Conservation (phyloP, 1,140 invertebrate species). For the Lepidotrigona ventralis region DNA sequence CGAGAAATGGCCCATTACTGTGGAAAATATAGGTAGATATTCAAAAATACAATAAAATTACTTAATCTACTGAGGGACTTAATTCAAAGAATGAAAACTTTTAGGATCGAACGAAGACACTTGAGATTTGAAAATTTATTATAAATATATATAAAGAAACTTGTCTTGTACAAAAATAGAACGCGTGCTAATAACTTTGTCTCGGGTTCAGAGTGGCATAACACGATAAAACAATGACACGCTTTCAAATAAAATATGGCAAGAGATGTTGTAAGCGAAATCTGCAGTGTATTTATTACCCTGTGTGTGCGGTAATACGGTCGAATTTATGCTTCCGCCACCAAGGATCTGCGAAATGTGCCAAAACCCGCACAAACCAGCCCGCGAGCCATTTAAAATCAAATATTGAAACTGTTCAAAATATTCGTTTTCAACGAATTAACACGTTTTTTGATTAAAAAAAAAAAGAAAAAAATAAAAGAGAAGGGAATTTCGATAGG, state of each 20-base stretch:
- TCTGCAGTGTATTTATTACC: background rate
- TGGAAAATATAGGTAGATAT: too few species aligned
- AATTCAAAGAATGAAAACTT: too few species aligned
- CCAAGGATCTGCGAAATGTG: conserved; percentile 7
- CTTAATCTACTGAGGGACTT: too few species aligned
- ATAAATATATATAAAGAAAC: too few species aligned
- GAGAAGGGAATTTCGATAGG: background rate
- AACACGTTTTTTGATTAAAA: background rate
- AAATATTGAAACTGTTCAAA: conserved; percentile 18
- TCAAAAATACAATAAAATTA: too few species aligned
- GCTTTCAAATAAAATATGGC: background rate
- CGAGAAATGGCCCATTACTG: too few species aligned
- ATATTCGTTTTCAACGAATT: conserved; percentile 20
- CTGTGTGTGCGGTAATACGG: conserved; percentile 2
- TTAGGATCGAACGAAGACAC: too few species aligned
- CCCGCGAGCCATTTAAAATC: conserved; percentile 13
- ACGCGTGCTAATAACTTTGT: background rate
- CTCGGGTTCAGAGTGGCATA: background rate
- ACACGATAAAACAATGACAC: background rate
- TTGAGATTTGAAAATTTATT: background rate
- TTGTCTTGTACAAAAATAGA: background rate
- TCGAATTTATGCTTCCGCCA: conserved; percentile 33
- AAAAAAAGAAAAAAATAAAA: too few species aligned
- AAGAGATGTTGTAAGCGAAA: background rate
- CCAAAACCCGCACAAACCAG: conserved; percentile 17